phyloP scores from a whole-genome alignment of 2,888 invertebrate species.

The Meteorus cinctellus region DNA sequence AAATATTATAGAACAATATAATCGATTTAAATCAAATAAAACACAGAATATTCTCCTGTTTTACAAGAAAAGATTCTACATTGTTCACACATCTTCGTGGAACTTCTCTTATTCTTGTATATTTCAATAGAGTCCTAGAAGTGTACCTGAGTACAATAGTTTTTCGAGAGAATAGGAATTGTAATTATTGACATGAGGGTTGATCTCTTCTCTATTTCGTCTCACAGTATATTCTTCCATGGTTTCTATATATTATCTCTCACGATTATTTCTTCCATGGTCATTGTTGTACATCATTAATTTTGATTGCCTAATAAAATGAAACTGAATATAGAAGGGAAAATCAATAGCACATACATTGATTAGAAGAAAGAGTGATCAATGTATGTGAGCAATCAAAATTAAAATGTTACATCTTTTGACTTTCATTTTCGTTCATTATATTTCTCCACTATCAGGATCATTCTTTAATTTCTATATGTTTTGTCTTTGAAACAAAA shows the following conservation, averaged over 20 bases:
- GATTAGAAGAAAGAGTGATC: background rate
- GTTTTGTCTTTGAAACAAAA: slow-evolving; percentile 7
- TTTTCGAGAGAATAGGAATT: no score
- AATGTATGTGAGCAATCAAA: background rate
- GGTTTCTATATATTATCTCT: slow-evolving; percentile 35
- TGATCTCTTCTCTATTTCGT: background rate
- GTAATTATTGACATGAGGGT: no score
- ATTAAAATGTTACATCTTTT: background rate
- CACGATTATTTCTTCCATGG: slow-evolving; percentile 36
- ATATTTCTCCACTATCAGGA: background rate
- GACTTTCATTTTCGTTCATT: slow-evolving; percentile 1
- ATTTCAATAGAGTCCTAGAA: no score
- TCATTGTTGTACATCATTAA: slow-evolving; percentile 38
- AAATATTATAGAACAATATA: no score
- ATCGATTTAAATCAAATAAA: no score
- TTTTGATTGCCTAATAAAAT: background rate
- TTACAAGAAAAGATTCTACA: no score
- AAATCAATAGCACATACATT: background rate
- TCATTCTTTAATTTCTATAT: slow-evolving; percentile 41
- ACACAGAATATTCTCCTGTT: no score
- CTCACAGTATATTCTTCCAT: slow-evolving; percentile 35
- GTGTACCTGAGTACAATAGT: no score
- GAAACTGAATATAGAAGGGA: background rate
- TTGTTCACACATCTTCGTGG: no score
- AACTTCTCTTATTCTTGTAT: no score